Evolutionary conservation across 2,797 vertebrate genomes (phyloP), one percentile per base, ranked within the genome.

Genomic region (Arnoldichthys spilopterus): DNA sequence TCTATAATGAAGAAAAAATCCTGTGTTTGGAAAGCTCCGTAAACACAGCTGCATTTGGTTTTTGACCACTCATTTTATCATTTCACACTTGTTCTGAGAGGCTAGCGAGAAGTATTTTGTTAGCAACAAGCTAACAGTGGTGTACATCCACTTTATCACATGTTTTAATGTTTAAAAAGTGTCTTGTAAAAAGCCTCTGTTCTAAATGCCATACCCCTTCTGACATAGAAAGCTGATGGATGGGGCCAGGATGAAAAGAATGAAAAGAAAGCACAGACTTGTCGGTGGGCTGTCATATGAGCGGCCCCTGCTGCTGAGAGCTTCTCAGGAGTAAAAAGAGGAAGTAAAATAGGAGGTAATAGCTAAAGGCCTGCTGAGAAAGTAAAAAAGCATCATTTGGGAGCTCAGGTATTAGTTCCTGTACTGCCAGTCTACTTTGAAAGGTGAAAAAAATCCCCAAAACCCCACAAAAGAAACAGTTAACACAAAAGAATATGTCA

Each of bases 281-380:
- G 2, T 74, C 47, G 56, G 66, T 30, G 47, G 79, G 34, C 63
- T 69, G 58, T 81, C 82, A 74, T 64, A 53, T 61, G 1, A 45
- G 40, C n/a, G 30, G 73, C 74, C 30, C 76, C 68, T 64, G 58
- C 68, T 73, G 80, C 58, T 73, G 54, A 51, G 58, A 13, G 15
- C 67, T 72, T 82, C 77, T 80, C 61, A 81, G 72, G 77, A 76
- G 80, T 53, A 66, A 67, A 22, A 56, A 59, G 70, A 67, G 62
- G 61, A 79, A 74, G 45, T 72, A 70, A 81, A 82, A 82, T 56
- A 71, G 62, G 47, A 82, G 77, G 81, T 74, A 83, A 82, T 77
- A 75, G 81, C 64, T 74, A 67, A 1, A 37, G 64, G 56, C 69
- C 30, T 73, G 47, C 49, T 26, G 61, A 12, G 56, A 51, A 74